Evolutionary conservation across 2,888 invertebrate species (phyloP), one percentile per base, ranked within the genome.

Genomic region (Hyles lineata): DNA sequence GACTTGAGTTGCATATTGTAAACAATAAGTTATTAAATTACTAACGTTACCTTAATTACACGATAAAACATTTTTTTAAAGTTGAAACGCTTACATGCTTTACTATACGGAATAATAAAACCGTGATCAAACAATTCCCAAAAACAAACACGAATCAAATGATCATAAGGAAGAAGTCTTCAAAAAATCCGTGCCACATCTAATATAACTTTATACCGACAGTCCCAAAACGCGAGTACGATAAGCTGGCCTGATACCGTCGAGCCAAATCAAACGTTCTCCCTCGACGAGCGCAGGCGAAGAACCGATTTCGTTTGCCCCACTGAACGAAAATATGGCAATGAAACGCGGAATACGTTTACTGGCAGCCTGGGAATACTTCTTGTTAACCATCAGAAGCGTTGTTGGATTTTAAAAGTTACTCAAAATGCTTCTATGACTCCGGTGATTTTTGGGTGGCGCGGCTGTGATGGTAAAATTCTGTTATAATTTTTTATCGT

Each of bases 251-350:
- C 76, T 82, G 86, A 84, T 86, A 85, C 83, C 83, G 90, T 91
- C 88, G 85, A 82, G 85, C 85, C 86, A 87, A 90, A 90, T 90
- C 90, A 91, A 92, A 92, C 87, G 89, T 83, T 92, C 92, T 92
- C 92, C 92, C 92, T 76, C 74, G 90, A 79, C 86, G 87, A 78
- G 82, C 79, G 83, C 83, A 84, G 85, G 83, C 83, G 80, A 77
- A 82, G 84, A 84, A 87, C 80, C 88, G 85, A 87, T 87, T 87
- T 85, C 78, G 85, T 74, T 71, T 72, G 82, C 79, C 81, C 78
- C 43, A 63, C 84, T 77, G 82, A 85, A 85, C 81, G 85, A 87
- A 92, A 90, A 91, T 90, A 90, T 89, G 86, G 86, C 82, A 83
- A 81, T 78, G 78, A 81, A 81, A 79, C 80, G 80, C 77, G 80